Evolutionary conservation across 2,113 vertebrate genomes (phyloP).

Genomic region (Anguilla rostrata): DNA sequence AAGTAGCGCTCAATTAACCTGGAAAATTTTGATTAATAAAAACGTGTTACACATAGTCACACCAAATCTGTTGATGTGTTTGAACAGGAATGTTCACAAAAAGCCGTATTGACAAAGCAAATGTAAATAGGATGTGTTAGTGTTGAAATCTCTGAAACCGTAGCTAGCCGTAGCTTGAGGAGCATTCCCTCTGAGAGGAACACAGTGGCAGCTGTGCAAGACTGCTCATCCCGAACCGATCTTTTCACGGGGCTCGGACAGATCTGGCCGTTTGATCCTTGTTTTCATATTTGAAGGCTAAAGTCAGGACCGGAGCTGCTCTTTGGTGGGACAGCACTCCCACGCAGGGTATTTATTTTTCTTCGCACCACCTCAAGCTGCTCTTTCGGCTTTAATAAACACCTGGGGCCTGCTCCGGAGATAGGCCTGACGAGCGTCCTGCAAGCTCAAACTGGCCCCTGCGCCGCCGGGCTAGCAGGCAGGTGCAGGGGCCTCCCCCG

Average conservation of each 20-base stretch:
- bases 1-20: not conserved
- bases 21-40: not conserved
- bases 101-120: not conserved
- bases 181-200: not conserved
- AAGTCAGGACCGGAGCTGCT: constrained; percentile 1
- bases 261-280: constrained; percentile 31
- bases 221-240: not conserved
- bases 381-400: constrained; percentile 31
- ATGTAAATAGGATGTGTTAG: not conserved
- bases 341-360: constrained; percentile 31
- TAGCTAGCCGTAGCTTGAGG: too few relatives aligned
- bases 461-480: constrained; percentile 23
- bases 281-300: constrained; percentile 31
- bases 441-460: constrained; percentile 30
- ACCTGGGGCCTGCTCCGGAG: constrained; percentile 15
- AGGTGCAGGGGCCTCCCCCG: constrained; percentile 32
- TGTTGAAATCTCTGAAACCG: not conserved
- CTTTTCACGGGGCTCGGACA: not conserved
- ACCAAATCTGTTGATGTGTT: not conserved
- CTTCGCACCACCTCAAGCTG: constrained; percentile 41
- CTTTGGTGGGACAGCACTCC: constrained; percentile 14
- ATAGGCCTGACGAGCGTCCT: constrained; percentile 23
- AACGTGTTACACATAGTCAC: not conserved
- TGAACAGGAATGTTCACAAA: not conserved
- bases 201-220: not conserved